Percentiles rank a stretch among this genome's conserved stretches.
These are phyloP conservation scores for Baronia brevicornis DNA, from an alignment of 2,888 invertebrate genomes.

Conservation along the genomic window DNA sequence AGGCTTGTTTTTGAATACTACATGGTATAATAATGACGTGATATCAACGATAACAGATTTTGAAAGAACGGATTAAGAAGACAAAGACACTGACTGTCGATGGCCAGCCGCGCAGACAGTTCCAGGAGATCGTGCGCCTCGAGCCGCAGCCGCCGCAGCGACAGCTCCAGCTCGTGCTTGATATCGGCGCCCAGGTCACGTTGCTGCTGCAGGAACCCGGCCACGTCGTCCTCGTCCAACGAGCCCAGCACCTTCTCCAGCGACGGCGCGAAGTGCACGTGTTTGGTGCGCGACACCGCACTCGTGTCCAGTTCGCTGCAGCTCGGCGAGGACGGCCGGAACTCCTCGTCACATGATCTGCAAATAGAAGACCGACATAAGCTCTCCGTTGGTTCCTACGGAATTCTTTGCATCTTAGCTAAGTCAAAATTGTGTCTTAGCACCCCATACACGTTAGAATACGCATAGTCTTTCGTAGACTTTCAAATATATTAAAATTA, in stretches of 20 bases:
- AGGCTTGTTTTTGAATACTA: too few relatives aligned
- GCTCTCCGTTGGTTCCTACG: too few relatives aligned
- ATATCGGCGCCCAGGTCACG: slow-evolving; percentile 73
- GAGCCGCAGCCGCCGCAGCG: slow-evolving; percentile 78
- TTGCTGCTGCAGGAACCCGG: slow-evolving; percentile 72
- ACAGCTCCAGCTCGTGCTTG: slow-evolving; percentile 79
- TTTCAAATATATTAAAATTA: too few relatives aligned
- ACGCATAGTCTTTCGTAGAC: too few relatives aligned
- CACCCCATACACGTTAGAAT: too few relatives aligned
- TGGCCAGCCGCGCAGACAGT: slow-evolving; percentile 57
- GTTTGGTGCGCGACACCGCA: slow-evolving; percentile 48
- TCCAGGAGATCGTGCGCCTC: slow-evolving; percentile 83
- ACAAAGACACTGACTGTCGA: slow-evolving; percentile 32
- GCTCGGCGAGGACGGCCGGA: slow-evolving; percentile 28
- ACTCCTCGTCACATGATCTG: slow-evolving; percentile 35
- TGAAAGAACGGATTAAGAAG: too few relatives aligned
- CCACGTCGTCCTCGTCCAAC: slow-evolving; percentile 77
- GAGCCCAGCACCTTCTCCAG: slow-evolving; percentile 75
- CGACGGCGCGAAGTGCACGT: slow-evolving; percentile 84
- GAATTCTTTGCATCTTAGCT: too few relatives aligned
- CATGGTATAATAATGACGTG: too few relatives aligned
- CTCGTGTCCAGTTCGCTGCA: slow-evolving; percentile 35
- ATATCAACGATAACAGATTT: too few relatives aligned
- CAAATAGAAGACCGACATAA: slow-evolving; percentile 17
- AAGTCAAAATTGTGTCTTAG: too few relatives aligned